phyloP scores from a whole-genome alignment of 2,113 vertebrate species.

The Deroptyus accipitrinus region DNA sequence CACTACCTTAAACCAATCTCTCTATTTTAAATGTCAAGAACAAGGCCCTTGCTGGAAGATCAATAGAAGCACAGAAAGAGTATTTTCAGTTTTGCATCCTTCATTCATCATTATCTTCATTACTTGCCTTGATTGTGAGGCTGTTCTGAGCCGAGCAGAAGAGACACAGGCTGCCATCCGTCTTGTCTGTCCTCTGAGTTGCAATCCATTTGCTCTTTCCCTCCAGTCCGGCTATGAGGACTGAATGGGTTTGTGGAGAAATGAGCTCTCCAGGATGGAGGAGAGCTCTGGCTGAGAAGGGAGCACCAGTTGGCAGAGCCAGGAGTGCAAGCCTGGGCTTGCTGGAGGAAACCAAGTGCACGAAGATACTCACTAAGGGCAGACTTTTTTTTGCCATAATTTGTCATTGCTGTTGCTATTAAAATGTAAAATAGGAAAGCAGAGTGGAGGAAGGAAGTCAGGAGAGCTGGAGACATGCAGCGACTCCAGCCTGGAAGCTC shows the following conservation, averaged over 20 bases:
- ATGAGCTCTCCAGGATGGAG: neutral
- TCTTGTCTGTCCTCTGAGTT: neutral
- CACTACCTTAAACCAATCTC: constrained; percentile 6
- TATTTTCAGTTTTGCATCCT: constrained; percentile 49
- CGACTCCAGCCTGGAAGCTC: neutral
- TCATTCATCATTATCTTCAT: constrained; percentile 61
- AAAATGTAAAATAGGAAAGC: neutral
- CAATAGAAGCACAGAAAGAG: constrained; percentile 22
- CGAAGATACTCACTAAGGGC: neutral
- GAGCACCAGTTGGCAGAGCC: neutral
- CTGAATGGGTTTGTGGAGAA: neutral
- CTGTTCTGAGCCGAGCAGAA: neutral
- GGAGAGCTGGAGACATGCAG: neutral
- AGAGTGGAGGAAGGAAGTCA: neutral
- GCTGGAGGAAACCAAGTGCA: neutral
- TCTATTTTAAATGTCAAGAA: constrained; percentile 44
- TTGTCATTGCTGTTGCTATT: neutral
- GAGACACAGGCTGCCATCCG: neutral
- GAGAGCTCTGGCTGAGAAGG: neutral
- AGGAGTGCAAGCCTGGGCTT: neutral
- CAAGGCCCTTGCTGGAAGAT: constrained; percentile 51
- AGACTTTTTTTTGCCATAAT: neutral
- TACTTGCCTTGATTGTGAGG: neutral
- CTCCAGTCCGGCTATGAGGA: neutral
- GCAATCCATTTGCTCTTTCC: neutral